Base-by-base conservation (phyloP, 2,113 vertebrate species). In the Holacanthus passer region DNA sequence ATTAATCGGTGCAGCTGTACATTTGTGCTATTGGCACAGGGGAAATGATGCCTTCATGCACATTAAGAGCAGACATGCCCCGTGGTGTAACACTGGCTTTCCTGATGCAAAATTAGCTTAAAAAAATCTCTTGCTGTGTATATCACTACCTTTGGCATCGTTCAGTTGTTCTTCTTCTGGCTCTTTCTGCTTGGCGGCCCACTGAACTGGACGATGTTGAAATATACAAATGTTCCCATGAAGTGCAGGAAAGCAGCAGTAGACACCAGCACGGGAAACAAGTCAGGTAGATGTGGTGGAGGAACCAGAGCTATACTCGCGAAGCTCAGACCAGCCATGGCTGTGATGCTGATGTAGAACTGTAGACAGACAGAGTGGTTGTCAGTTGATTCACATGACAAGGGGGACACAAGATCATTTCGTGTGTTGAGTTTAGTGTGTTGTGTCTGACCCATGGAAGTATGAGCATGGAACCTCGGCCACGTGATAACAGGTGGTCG, bases 191-290 rank as follows among this genome's bases (percentile, higher is more conserved):
- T 91, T 56, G 81, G 92, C 3, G 92, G 89, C 75, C 95, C 94
- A 81, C 94, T 97, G 77, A 99, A 94, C 69, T 97, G 94, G 41
- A 98, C 68, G 0, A 96, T 8, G 43, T 97, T 97, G 73, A 99
- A 99, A 77, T 99, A 97, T 0, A 95, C 0, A 79, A 96, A 88
- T 68, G 96, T 96, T 2, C 96, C 91, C 24, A 98, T 59, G 72
- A 99, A 99, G 58, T 99, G 96, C 8, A 95, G 64, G 77, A 96
- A 99, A 82, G 97, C 95, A 7, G 96, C 47, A 1, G 88, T 6
- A 0, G 97, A 97, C 65, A 99, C 94, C 0, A 97, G 53, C 17
- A 99, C 89, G 0, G 98, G 95, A 92, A 98, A 99, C 67, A 99
- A 71, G 89, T 99, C 97, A 0, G 98, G 98, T 0, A 98, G 88